Evolutionary conservation across 2,113 vertebrate species (phyloP), one percentile per base, ranked within the genome.

Genomic region (Zosterops borbonicus): DNA sequence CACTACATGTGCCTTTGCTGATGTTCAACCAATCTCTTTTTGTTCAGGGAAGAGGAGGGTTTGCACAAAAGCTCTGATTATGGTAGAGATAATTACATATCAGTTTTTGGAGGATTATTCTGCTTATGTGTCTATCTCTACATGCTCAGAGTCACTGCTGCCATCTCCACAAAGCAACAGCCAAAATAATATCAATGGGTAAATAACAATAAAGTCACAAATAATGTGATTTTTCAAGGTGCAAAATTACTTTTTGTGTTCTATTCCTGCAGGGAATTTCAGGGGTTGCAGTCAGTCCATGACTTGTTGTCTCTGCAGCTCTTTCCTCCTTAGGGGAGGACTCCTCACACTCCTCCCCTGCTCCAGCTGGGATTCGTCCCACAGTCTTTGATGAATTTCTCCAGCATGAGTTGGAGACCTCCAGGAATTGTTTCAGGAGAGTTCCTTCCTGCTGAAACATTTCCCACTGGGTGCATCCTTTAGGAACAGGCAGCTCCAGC

Each of bases 1-100:
- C 60, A 4, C 67, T 85, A 27, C 33, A 19, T 5, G 7, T 58
- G 76, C 12, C 69, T 90, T 71, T 77, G 63, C 73, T 89, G 80
- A 52, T 89, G 55, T 84, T 89, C 87, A 90, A 78, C 69, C 29
- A 56, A 39, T 42, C 41, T 60, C 21, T 33, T 86, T 50, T 37
- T 86, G 9, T 59, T 52, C 74, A 37, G 37, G 53, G 31, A 60
- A 46, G 14, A 85, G 28, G 12, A 60, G 11, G 11, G 27, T 47
- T 92, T 93, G 24, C 47, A 80, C 64, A 76, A 91, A 92, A 91
- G 77, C 83, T 89, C 62, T 91, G 88, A 87, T 81, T 84, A 46
- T 47, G 50, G 29, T 46, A 39, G 35, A 65, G 42, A 39, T 80
- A 87, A 94, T 55, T 79, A 9, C 69, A n/a, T 41, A 35, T 86